Base-by-base conservation (phyloP, 2,113 vertebrate species). In the Gasterosteus nipponicus region DNA sequence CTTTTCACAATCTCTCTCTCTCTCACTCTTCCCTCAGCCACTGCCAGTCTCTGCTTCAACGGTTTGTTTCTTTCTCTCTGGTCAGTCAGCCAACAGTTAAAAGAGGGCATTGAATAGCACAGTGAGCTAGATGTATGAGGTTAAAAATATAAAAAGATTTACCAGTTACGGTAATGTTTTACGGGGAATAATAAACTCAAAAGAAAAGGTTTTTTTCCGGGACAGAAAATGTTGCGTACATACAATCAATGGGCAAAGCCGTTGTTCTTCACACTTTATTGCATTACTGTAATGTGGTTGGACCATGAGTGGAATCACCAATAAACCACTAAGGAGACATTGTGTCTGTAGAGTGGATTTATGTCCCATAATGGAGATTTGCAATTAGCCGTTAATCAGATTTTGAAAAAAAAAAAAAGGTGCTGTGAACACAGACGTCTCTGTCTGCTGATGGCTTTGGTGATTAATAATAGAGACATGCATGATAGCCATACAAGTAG, bases 381-480 rank as follows among this genome's bases (percentile, higher is more conserved):
- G 38, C 84, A 77, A 61, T 82, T 75, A 77, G 47, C 69, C 38
- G 59, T 51, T 66, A 68, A 76, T 75, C 66, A 71, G 35, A n/a
- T 80, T 31, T 31, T 38, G 35, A 38, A 26, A 58, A 63, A 46
- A 12, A 49, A 39, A 14, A 7, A 41, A 58, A 26, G 38, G 33
- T 26, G 15, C 62, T 39, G 35, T 67, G 49, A 65, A 72, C 15
- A n/a, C 19, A 38, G 12, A 7, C 22, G 29, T 58, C 11, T 57
- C 60, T 53, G 41, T 78, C 22, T 26, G 41, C 77, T 66, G 56
- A 49, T 61, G 35, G 22, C 26, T 54, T 2, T 19, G 33, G 31
- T 65, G 29, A 59, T 74, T 72, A 84, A 58, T 56, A 69, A 70
- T 44, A 31, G 38, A 4, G 16, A 51, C 12, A 18, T 65, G 15